Evolutionary conservation across 2,888 invertebrate genomes (phyloP).

Genomic region (Macaria notata): DNA sequence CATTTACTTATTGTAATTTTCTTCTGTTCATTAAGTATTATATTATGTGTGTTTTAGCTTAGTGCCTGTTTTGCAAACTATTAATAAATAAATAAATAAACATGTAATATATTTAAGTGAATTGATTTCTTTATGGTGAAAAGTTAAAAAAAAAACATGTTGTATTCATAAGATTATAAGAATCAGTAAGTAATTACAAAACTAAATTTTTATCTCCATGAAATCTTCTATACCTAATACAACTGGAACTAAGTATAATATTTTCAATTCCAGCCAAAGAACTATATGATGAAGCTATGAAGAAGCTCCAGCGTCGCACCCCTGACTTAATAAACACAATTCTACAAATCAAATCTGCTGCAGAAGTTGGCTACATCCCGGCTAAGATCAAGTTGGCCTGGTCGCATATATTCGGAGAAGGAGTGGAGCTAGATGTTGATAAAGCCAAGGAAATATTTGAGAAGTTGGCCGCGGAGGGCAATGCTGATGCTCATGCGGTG

Average conservation of each 20-base stretch:
- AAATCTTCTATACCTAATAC: no score
- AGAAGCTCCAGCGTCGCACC: constrained; percentile 87
- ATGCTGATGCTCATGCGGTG: constrained; percentile 95
- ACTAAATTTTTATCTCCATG: no score
- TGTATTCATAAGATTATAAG: no score
- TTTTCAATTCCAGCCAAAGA: constrained; percentile 84
- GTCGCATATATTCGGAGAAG: constrained; percentile 93
- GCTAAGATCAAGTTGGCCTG: constrained; percentile 94
- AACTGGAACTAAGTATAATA: not conserved
- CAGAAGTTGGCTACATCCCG: constrained; percentile 89
- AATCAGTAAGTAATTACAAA: no score
- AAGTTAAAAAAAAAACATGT: no score
- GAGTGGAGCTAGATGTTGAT: constrained; percentile 88
- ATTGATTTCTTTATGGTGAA: no score
- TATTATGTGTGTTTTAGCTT: no score
- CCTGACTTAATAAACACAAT: constrained; percentile 89
- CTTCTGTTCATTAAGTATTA: no score
- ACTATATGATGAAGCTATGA: constrained; percentile 87
- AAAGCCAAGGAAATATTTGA: constrained; percentile 90
- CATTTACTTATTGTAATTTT: no score
- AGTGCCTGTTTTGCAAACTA: no score
- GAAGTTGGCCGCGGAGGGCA: constrained; percentile 87
- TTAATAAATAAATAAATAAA: no score
- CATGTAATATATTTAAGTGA: no score
- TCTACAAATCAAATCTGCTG: constrained; percentile 88